phyloP scores from a whole-genome alignment of 2,113 vertebrate genomes.

The Menidia beryllina region DNA sequence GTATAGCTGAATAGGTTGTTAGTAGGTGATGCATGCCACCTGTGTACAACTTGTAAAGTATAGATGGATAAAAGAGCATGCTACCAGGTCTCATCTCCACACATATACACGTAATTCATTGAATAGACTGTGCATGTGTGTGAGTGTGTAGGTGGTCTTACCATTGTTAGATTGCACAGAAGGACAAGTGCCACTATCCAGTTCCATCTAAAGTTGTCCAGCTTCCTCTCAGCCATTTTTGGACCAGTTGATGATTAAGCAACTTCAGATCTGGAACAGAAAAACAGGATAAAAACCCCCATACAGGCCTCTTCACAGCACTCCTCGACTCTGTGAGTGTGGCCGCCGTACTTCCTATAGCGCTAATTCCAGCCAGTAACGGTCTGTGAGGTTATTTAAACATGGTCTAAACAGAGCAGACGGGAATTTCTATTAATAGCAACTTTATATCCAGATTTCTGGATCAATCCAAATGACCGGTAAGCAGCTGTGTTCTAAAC shows the following conservation, averaged over 20 bases:
- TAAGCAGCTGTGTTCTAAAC: too few species aligned
- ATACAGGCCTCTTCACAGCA: background rate
- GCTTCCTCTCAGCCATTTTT: slow-evolving; percentile 69
- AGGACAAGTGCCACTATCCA: slow-evolving; percentile 74
- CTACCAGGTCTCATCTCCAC: too few species aligned
- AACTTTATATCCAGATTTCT: background rate
- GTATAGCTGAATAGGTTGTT: too few species aligned
- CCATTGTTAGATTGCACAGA: slow-evolving; percentile 78
- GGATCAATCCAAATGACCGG: background rate
- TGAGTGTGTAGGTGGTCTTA: slow-evolving; percentile 64
- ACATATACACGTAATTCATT: too few species aligned
- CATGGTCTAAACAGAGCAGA: background rate
- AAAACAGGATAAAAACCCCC: slow-evolving; percentile 11
- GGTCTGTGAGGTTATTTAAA: background rate
- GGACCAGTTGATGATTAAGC: slow-evolving; percentile 14
- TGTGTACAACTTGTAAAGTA: too few species aligned
- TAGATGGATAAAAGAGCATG: too few species aligned
- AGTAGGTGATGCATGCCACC: too few species aligned
- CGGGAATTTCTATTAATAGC: background rate
- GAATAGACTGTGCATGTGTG: too few species aligned
- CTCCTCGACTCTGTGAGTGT: slow-evolving; percentile 1
- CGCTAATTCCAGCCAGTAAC: background rate
- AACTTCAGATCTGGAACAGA: slow-evolving; percentile 66
- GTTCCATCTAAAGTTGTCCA: slow-evolving; percentile 62
- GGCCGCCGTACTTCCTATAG: background rate